Conservation (phyloP, 2,113 vertebrate species). For the Ptilorrhoa leucosticta region DNA sequence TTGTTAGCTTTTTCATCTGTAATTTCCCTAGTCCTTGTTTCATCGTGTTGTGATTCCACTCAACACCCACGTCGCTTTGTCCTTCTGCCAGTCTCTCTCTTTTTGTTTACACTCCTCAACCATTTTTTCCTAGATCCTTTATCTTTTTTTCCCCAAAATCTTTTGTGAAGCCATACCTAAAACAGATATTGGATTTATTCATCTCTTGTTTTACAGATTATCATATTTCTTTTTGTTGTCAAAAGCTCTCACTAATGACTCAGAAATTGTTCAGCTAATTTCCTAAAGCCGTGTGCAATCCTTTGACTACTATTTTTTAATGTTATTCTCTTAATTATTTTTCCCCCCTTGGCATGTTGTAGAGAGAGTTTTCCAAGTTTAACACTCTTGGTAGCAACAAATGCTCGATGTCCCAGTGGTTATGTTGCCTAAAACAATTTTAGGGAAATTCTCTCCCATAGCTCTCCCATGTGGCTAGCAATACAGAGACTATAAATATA, state of each 20-base stretch:
- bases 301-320: neutral
- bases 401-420: neutral
- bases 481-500: neutral
- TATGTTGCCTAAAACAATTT: neutral
- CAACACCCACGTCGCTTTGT: neutral
- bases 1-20: neutral
- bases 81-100: neutral
- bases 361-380: neutral
- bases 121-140: neutral
- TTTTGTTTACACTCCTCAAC: neutral
- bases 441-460: constrained; percentile 12
- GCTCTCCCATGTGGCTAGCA: constrained; percentile 34
- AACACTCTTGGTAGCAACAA: constrained; percentile 7
- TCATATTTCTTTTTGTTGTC: neutral
- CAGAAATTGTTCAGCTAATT: neutral
- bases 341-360: neutral
- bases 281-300: neutral
- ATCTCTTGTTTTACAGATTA: neutral
- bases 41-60: neutral
- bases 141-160: neutral
- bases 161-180: neutral
- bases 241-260: neutral
- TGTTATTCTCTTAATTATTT: neutral
- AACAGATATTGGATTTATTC: neutral
- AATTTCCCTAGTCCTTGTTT: neutral